Evolutionary conservation across 2,888 invertebrate genomes (phyloP), one percentile per base, ranked within the genome.

Genomic region (Pseudanteris insignis): DNA sequence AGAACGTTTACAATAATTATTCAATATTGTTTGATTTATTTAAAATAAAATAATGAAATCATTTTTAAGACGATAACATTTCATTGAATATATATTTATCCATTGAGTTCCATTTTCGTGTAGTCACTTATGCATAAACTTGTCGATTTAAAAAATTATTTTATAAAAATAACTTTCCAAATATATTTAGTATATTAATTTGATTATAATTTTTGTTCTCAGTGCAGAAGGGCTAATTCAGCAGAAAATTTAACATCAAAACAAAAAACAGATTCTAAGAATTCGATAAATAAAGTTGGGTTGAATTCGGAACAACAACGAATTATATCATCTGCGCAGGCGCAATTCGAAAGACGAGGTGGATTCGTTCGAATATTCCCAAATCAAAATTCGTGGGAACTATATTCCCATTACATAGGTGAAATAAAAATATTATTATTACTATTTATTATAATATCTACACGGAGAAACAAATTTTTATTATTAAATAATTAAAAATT

Each of bases 331-430:
- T 86, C 88, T 26, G 88, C 89, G 14, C 86, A 87, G 63, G 86
- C 89, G 34, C 94, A 96, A 80, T 91, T 92, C 79, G 86, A 87
- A 12, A 83, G 95, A 1, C 83, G 92, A 14, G 94, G 94, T 1
- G 95, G 95, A 18, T 96, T 91, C 82, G 91, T 95, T 6, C 81
- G 94, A 36, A 92, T 96, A 70, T 96, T 94, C 81, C 96, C 96
- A 11, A 89, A 92, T 12, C 86, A 89, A 61, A 93, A 94, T 78
- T 90, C 92, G 11, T 94, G 94, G 93, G 85, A 87, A 75, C 87
- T 89, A 74, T 92, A 92, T 77, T 87, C 89, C 8, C 86, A 87
- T 71, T 92, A 90, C 74, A 81, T 92, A 34, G 91, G 89, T 88
- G 38, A 26, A 5, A 2, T 4, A n/a, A 26, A 26, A 4, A 26